phyloP scores from a whole-genome alignment of 2,888 invertebrate genomes.

The Malacosoma neustria region DNA sequence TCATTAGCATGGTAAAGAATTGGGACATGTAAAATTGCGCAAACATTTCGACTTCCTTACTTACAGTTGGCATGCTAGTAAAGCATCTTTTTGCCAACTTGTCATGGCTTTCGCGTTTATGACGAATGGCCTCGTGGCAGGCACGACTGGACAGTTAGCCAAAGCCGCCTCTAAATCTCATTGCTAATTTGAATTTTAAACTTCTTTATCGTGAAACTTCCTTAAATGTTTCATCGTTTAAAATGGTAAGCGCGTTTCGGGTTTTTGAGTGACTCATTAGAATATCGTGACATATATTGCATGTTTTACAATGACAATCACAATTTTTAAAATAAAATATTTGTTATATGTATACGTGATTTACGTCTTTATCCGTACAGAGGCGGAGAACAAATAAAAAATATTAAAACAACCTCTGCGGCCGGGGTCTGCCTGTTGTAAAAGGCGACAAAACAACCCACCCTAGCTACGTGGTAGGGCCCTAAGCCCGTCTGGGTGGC shows the following conservation, averaged over 20 bases:
- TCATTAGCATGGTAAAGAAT: neutral
- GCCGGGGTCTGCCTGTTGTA: too few species aligned
- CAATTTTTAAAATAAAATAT: too few species aligned
- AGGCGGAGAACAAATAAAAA: too few species aligned
- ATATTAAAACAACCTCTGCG: too few species aligned
- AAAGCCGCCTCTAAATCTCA: conserved; percentile 3
- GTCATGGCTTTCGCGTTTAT: conserved; percentile 3
- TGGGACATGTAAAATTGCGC: neutral
- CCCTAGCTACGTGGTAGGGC: too few species aligned
- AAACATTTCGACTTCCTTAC: neutral
- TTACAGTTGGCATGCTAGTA: conserved; percentile 1
- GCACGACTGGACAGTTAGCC: conserved; percentile 3
- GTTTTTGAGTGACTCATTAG: neutral
- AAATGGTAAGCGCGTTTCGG: neutral
- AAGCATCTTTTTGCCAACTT: conserved; percentile 1
- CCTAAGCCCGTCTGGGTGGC: too few species aligned
- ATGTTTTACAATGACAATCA: neutral
- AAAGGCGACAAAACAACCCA: too few species aligned
- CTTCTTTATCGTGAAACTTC: conserved; percentile 2
- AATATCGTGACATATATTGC: neutral
- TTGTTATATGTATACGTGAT: too few species aligned
- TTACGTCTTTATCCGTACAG: too few species aligned
- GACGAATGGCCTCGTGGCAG: conserved; percentile 1
- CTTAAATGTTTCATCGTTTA: neutral
- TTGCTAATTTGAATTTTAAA: conserved; percentile 5